Base-by-base conservation (phyloP, 1,140 invertebrate species). In the Physella acuta region DNA sequence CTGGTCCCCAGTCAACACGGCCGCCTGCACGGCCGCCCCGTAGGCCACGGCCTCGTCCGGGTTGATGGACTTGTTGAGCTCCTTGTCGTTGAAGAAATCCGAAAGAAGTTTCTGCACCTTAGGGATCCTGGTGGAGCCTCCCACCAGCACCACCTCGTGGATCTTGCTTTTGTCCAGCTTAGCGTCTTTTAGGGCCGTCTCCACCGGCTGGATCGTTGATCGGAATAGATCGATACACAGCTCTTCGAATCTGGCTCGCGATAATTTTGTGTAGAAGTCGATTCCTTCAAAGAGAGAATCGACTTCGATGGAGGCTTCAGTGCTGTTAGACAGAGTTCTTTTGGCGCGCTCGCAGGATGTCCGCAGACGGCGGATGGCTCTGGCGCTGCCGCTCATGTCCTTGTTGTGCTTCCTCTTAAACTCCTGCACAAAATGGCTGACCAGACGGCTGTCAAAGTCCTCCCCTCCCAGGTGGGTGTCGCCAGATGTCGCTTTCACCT, bases 341-440 rank as follows among this genome's bases (percentile, higher is more conserved):
- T 98, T 98, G 62, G 95, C 95, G 69, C 94, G 88, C 86, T 98
- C 95, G 79, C 94, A 97, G 49, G 94, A 92, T 2, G 94, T 97
- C 71, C 94, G 89, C 66, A 98, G 85, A 82, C 94, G 90, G 79
- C 95, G 88, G 26, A 98, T 86, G 3, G 95, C 93, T 71, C 94
- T 88, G 80, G 94, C 93, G 86, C 97, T 97, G 66, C 87, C 85
- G 24, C 90, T 90, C 26, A 98, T 85, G 76, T 98, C 95, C 80
- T 95, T 96, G 85, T 95, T 96, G 88, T 95, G 92, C 82, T 98
- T 98, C 68, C 94, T 88, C 87, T 97, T 95, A 88, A 98, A 97
- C 84, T 97, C 94, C 83, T 95, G 91, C 0, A 94, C 91, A 78
- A 98, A 97, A 85, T 97, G 93, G 78, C 93, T 93, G 26, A 98